Conservation (phyloP, 2,888 invertebrate genomes). For the Boloria euphrosyne region DNA sequence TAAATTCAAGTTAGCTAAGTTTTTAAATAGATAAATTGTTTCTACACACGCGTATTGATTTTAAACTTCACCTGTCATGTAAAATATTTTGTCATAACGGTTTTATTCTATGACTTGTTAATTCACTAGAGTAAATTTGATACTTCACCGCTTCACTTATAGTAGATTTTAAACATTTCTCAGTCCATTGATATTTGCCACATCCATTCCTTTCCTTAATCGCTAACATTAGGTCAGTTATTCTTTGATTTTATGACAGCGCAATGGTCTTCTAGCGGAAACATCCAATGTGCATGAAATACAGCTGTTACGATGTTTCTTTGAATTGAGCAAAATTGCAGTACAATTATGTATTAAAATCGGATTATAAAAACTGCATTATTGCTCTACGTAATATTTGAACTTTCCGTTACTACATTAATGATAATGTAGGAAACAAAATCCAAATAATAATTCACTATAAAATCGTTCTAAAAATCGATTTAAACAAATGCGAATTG, state of each 20-base stretch:
- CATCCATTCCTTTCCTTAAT: slow-evolving; percentile 39
- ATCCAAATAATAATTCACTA: neutral
- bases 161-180: slow-evolving; percentile 53
- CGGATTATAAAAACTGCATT: slow-evolving; percentile 25
- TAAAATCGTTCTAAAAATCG: slow-evolving; percentile 23
- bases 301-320: neutral
- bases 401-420: slow-evolving; percentile 24
- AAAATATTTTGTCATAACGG: slow-evolving; percentile 45
- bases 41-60: slow-evolving; percentile 62
- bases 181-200: slow-evolving; percentile 63
- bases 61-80: slow-evolving; percentile 55
- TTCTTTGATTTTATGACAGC: slow-evolving; percentile 12
- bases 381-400: slow-evolving; percentile 23
- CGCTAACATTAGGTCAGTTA: slow-evolving; percentile 26
- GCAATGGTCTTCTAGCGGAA: slow-evolving; percentile 10
- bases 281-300: slow-evolving; percentile 17
- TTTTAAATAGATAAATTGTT: slow-evolving; percentile 75
- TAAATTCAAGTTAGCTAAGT: slow-evolving; percentile 80
- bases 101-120: slow-evolving; percentile 59
- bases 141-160: slow-evolving; percentile 47
- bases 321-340: slow-evolving; percentile 22
- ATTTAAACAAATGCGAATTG: slow-evolving; percentile 43
- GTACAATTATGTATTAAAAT: slow-evolving; percentile 45
- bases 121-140: slow-evolving; percentile 47
- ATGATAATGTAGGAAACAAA: slow-evolving; percentile 11